Evolutionary conservation across 2,888 invertebrate species (phyloP).

Genomic region (Leptura quadrifasciata): DNA sequence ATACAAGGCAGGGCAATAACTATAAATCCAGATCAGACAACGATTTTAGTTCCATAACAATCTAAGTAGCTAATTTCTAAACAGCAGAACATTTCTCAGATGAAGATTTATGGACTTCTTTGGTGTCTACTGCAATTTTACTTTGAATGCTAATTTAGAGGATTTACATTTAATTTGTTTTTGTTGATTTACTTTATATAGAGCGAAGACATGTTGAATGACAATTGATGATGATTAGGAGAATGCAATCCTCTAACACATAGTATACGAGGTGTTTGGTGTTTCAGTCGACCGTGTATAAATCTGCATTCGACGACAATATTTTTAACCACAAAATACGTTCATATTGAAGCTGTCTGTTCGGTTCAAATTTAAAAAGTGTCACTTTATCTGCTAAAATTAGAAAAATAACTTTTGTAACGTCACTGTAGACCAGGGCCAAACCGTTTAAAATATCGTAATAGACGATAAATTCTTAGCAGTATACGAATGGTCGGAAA

Average conservation of each 20-base stretch:
- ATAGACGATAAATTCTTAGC: too few species aligned
- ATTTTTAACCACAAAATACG: too few species aligned
- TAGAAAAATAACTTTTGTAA: too few species aligned
- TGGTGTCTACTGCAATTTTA: conserved; percentile 20
- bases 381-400: too few species aligned
- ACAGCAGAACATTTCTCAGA: conserved; percentile 54
- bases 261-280: too few species aligned
- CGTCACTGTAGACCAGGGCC: too few species aligned
- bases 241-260: background rate
- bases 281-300: too few species aligned
- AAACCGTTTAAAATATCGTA: too few species aligned
- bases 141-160: conserved; percentile 9
- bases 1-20: conserved; percentile 16
- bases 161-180: conserved; percentile 29
- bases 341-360: too few species aligned
- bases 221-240: background rate
- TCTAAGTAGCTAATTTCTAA: conserved; percentile 62
- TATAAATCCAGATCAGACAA: conserved; percentile 51
- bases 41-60: conserved; percentile 56
- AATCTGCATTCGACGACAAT: too few species aligned
- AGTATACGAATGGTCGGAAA: too few species aligned
- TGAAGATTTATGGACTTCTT: conserved; percentile 53
- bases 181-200: background rate
- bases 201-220: conserved; percentile 2
- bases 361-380: too few species aligned